These are phyloP conservation scores for Pipistrellus pygmaeus DNA, from an alignment of 2,797 vertebrate species.

Conservation along the genomic window DNA sequence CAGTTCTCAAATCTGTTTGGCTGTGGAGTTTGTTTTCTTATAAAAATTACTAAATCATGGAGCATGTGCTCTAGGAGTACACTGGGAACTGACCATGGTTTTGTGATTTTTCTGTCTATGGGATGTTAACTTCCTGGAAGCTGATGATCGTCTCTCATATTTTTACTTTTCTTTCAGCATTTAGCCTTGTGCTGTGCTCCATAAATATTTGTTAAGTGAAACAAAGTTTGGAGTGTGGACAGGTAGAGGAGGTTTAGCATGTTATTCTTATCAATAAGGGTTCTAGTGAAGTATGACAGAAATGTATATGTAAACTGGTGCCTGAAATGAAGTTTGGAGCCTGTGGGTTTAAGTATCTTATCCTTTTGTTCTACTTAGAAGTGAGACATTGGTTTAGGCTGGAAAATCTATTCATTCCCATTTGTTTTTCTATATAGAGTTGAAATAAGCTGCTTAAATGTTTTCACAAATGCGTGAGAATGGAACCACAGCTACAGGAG, in stretches of 20 bases:
- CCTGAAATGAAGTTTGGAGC: slow-evolving; percentile 10
- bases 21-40: not conserved
- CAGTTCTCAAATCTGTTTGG: not conserved
- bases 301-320: not conserved
- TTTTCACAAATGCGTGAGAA: not conserved
- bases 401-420: not conserved
- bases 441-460: not conserved
- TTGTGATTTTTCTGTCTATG: not conserved
- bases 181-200: not conserved
- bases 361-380: slow-evolving; percentile 7
- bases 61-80: not conserved
- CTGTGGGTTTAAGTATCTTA: not conserved
- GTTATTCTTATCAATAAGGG: not conserved
- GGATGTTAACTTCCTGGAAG: not conserved
- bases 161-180: slow-evolving; percentile 25
- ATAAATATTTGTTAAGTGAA: slow-evolving; percentile 21
- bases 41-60: slow-evolving; percentile 17
- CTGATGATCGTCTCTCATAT: not conserved
- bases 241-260: not conserved
- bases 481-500: not conserved
- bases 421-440: not conserved
- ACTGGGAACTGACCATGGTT: not conserved
- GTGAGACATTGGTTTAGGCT: not conserved
- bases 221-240: not conserved
- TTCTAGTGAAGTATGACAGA: not conserved